Evolutionary conservation across 1,140 invertebrate species (phyloP), one percentile per base, ranked within the genome.

Genomic region (Tetragonula clypearis): DNA sequence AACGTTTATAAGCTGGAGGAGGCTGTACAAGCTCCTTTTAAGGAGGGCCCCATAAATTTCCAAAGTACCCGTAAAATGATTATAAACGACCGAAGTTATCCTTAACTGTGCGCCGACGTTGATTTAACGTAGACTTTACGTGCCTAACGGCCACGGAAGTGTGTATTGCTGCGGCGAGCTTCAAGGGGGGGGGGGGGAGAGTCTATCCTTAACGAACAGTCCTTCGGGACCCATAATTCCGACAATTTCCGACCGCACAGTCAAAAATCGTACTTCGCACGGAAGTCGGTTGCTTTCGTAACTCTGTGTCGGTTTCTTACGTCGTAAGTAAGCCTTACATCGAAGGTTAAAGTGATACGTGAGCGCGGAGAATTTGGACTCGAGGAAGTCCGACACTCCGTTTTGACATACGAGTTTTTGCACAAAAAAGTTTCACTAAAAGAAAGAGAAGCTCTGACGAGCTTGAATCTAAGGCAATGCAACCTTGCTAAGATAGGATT

Each of bases 91-190:
- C 86, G 55, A 90, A 90, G 89, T 90, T 90, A 85, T 77, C 68
- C 86, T 87, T 85, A 90, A 90, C 89, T 85, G 77, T 60, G 73
- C 86, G 68, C 86, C 77, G 84, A 90, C 88, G 86, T 90, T 90
- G 89, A 90, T 90, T 90, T 90, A 90, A 90, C 86, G 88, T 77
- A 80, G 74, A 87, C 86, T 87, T 90, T 90, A 84, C 79, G 86
- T 66, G 77, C 82, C 75, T 79, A 84, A 78, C 75, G 73, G 74
- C 30, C 79, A 55, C 85, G 72, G 71, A 90, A 85, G 79, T 90
- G 65, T 90, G 79, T 89, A 87, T 84, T 89, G 85, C 89, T 89
- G 88, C 66, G 74, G 85, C 21, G 35, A 65, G 81, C 71, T 88
- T 88, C 79, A 79, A 35, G 19, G 65, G 17, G 79, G 82, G 71